These are phyloP conservation scores for Lepidochitona cinerea DNA, from an alignment of 2,888 invertebrate species.

Conservation along the genomic window DNA sequence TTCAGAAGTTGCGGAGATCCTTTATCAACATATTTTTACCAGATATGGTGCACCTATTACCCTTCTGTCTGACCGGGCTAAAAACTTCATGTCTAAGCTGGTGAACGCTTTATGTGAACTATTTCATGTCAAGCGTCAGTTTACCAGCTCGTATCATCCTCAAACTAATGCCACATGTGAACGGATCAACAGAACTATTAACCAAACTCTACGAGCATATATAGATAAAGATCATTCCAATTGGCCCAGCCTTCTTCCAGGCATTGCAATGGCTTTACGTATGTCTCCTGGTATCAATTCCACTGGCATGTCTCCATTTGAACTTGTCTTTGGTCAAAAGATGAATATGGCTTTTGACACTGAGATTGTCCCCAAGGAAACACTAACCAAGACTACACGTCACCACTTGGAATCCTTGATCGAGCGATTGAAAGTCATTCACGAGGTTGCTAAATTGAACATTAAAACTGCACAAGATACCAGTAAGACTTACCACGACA, in stretches of 20 bases:
- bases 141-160: constrained; percentile 27
- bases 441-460: neutral
- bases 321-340: neutral
- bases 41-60: constrained; percentile 17
- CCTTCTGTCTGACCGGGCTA: neutral
- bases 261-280: constrained; percentile 23
- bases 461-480: neutral
- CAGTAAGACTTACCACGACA: neutral
- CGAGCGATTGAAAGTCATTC: no score
- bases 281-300: neutral
- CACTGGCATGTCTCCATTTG: neutral
- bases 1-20: constrained; percentile 16
- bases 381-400: neutral
- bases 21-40: constrained; percentile 19
- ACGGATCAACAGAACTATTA: constrained; percentile 24
- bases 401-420: neutral
- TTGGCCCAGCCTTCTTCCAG: constrained; percentile 23
- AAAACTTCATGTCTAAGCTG: constrained; percentile 15
- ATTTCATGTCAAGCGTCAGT: constrained; percentile 23
- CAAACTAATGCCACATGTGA: constrained; percentile 27
- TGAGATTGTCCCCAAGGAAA: neutral
- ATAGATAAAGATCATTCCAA: constrained; percentile 23
- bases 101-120: constrained; percentile 24
- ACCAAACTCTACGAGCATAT: constrained; percentile 23
- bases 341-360: neutral